Evolutionary conservation across 2,797 vertebrate genomes (phyloP), one percentile per base, ranked within the genome.

Genomic region (Nyctibius grandis): DNA sequence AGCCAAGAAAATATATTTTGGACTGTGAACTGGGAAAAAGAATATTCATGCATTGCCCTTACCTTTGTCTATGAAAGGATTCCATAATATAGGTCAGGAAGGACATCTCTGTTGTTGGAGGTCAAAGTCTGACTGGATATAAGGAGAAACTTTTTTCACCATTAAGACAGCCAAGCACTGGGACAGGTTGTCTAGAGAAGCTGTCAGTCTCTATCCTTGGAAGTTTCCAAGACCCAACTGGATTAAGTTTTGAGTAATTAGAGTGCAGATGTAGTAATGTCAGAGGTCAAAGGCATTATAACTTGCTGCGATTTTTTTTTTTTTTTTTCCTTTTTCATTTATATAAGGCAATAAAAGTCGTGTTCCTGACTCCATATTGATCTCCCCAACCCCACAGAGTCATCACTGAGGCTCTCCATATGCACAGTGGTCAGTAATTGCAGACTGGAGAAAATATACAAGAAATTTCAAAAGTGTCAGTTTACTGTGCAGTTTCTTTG

Each of bases 351-450:
- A 9, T 36, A 29, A 34, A 77, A 22, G 6, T 34, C 28, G 36
- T 50, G 25, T 50, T 57, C 4, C 3, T 59, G 42, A 11, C 59
- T 42, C 69, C 6, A 0, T 4, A 10, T 26, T 47, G 4, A 8
- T 73, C 8, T 57, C 33, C 15, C 26, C 59, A 82, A 4, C 12
- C 18, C 48, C 34, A 3, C 1, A 42, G 45, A 31, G 51, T 68
- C 15, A 9, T 45, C 33, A 7, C 12, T n/a, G 33, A 25, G 50
- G 36, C 16, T 74, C 31, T 81, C 22, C 6, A 8, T 15, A 11
- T 17, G 9, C 44, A 40, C 4, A 4, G 8, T 7, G 20, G 9
- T 26, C 76, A 65, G 72, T 33, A 54, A 17, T 5, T 81, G 18
- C 34, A 68, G n/a, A 18, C 36, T 40, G 28, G 36, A 57, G 65